A percentile compares a stretch with the other conserved stretches of the same genome.
Conservation (phyloP, 1,140 invertebrate genomes). For the Drosophila subobscura region DNA sequence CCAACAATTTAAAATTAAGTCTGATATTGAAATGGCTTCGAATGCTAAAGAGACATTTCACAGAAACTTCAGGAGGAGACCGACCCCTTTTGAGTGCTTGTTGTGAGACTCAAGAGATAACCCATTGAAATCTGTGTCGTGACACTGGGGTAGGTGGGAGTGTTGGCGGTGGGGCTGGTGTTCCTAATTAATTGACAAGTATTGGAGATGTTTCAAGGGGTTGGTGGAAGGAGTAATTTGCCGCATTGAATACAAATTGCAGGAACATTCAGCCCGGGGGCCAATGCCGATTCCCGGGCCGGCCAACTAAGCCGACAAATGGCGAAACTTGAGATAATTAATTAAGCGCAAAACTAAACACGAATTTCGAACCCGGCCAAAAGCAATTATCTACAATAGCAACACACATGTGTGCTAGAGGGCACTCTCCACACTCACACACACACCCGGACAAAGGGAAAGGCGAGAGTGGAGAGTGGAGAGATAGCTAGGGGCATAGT, state of each 20-base stretch:
- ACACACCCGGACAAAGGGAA: neutral
- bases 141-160: no score
- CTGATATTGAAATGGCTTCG: no score
- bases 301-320: conserved; percentile 64
- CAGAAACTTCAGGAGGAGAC: no score
- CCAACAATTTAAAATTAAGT: conserved; percentile 18
- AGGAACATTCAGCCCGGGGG: conserved; percentile 33
- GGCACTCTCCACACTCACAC: neutral
- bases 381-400: conserved; percentile 77
- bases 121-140: no score
- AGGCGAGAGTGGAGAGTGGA: no score
- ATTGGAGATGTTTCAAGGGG: conserved; percentile 31
- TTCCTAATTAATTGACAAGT: conserved; percentile 46
- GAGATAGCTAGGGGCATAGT: conserved; percentile 29
- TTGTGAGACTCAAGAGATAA: no score
- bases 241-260: conserved; percentile 70
- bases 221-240: conserved; percentile 26
- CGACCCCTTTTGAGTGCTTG: no score
- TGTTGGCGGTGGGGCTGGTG: neutral
- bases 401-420: conserved; percentile 20
- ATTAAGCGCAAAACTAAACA: conserved; percentile 79
- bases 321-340: conserved; percentile 77
- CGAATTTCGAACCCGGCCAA: conserved; percentile 56
- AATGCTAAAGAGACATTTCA: no score
- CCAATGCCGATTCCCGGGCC: conserved; percentile 19